These are phyloP conservation scores for Cheilosia soror DNA, from an alignment of 2,888 invertebrate genomes.

Conservation along the genomic window DNA sequence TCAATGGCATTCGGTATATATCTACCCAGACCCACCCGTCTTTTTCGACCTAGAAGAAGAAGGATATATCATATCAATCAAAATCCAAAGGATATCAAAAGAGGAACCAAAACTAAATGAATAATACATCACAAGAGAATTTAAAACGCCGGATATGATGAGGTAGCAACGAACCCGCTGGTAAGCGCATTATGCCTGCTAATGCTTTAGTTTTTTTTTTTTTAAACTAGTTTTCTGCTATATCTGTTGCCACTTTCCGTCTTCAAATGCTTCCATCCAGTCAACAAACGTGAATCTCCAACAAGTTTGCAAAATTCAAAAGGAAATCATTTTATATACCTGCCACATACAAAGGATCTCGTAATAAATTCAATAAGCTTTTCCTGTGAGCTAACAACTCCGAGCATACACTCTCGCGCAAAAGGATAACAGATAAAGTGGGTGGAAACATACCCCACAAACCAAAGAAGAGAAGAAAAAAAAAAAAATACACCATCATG, in stretches of 20 bases:
- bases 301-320: conserved; percentile 53
- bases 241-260: conserved; percentile 54
- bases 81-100: conserved; percentile 30
- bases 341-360: conserved; percentile 57
- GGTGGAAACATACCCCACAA: not conserved
- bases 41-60: not conserved
- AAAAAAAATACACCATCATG: not conserved
- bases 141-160: conserved; percentile 52
- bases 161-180: conserved; percentile 22
- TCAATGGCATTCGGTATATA: conserved; percentile 23
- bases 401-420: conserved; percentile 37
- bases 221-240: not conserved
- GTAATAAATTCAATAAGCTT: conserved; percentile 67
- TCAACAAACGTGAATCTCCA: conserved; percentile 43
- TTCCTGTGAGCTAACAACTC: conserved; percentile 61
- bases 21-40: not conserved
- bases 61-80: not conserved
- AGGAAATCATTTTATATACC: conserved; percentile 63
- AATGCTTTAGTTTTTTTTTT: conserved; percentile 21
- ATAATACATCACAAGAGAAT: conserved; percentile 49
- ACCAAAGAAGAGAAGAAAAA: not conserved
- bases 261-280: conserved; percentile 59
- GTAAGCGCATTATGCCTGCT: conserved; percentile 47
- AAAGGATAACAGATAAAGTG: conserved; percentile 15
- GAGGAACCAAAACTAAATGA: conserved; percentile 42